These are phyloP conservation scores for Smithornis capensis DNA, from an alignment of 2,113 vertebrate species.

Conservation along the genomic window DNA sequence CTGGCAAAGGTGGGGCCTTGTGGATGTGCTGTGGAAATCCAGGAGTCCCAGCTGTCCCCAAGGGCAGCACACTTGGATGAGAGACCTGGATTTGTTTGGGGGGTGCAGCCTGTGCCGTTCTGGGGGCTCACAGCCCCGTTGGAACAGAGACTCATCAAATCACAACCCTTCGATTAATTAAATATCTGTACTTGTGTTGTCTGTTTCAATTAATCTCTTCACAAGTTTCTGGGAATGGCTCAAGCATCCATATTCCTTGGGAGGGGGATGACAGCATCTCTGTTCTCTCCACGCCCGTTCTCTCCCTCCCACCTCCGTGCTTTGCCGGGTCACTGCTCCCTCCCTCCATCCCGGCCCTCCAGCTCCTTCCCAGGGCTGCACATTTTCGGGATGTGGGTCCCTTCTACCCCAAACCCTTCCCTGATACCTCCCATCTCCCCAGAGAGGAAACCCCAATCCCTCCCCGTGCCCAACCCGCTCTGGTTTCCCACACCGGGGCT, in stretches of 20 bases:
- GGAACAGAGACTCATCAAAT: too few species aligned
- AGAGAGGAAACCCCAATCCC: too few species aligned
- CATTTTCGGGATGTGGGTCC: too few species aligned
- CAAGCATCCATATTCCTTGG: rapidly evolving
- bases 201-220: not conserved
- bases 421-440: rapidly evolving
- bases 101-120: not conserved
- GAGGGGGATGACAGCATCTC: not conserved
- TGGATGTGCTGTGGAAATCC: not conserved
- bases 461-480: too few species aligned
- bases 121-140: not conserved
- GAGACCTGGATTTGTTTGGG: not conserved
- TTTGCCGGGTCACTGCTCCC: rapidly evolving
- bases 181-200: rapidly evolving
- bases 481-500: not conserved
- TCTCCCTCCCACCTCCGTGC: rapidly evolving
- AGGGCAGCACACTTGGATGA: not conserved
- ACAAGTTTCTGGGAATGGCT: not conserved
- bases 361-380: not conserved
- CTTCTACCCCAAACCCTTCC: not conserved
- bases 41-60: rapidly evolving
- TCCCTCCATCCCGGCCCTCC: not conserved
- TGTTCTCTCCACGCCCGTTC: rapidly evolving
- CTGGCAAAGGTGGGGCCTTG: not conserved
- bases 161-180: not conserved